A percentile compares a stretch with the other conserved stretches of the same genome.
Conservation (phyloP, 1,140 invertebrate genomes). For the Tetragonula clypearis region DNA sequence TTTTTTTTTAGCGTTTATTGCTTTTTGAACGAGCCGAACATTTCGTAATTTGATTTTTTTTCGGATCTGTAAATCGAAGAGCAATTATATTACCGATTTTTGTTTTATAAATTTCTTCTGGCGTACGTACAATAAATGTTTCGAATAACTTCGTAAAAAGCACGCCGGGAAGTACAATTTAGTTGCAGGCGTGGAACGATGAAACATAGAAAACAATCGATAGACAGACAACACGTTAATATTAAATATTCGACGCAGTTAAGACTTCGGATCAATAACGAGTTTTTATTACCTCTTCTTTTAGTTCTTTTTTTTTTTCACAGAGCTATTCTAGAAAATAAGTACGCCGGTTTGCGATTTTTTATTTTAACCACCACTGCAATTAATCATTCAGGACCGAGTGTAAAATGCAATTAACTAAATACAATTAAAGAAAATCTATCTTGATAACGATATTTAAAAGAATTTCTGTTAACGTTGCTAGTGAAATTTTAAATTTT, state of each 20-base stretch:
- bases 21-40: too few relatives aligned
- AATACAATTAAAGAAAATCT: too few relatives aligned
- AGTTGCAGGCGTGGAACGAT: not conserved
- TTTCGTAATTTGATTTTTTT: too few relatives aligned
- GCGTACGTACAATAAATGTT: not conserved
- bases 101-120: not conserved
- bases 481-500: too few relatives aligned
- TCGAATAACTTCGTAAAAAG: not conserved
- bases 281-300: not conserved
- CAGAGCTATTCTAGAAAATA: not conserved
- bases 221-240: not conserved
- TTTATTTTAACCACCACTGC: not conserved
- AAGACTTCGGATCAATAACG: not conserved
- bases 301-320: not conserved
- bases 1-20: too few relatives aligned
- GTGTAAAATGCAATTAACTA: too few relatives aligned
- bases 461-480: too few relatives aligned
- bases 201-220: not conserved
- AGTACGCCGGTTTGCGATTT: not conserved
- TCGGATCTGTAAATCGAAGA: too few relatives aligned
- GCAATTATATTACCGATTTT: not conserved
- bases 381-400: not conserved
- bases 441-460: too few relatives aligned
- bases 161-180: not conserved
- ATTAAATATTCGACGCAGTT: slow-evolving; percentile 2